Conservation (phyloP, 2,113 vertebrate species). For the Sisor rabdophorus region DNA sequence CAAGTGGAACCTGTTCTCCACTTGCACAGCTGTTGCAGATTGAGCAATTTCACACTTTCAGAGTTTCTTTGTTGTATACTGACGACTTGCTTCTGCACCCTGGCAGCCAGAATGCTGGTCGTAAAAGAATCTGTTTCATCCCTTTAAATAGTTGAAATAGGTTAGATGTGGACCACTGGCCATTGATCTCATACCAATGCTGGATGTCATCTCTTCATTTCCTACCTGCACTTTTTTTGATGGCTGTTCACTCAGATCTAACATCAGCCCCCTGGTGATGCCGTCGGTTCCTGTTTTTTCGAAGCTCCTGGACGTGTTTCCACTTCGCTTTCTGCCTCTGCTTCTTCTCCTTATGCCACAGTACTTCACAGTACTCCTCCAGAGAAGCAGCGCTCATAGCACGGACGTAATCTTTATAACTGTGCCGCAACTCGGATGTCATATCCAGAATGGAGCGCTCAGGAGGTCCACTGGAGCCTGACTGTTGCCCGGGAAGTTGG, state of each 20-base stretch:
- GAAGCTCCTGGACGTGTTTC: conserved; percentile 95
- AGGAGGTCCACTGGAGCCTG: conserved; percentile 61
- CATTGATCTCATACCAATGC: neutral
- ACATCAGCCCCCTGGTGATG: conserved; percentile 69
- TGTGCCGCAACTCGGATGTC: conserved; percentile 75
- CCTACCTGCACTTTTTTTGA: neutral
- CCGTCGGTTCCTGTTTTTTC: conserved; percentile 88
- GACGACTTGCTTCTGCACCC: conserved; percentile 6
- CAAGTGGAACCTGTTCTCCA: neutral
- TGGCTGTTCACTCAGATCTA: conserved; percentile 9
- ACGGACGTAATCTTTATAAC: conserved; percentile 92
- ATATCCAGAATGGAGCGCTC: conserved; percentile 64
- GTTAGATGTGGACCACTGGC: neutral
- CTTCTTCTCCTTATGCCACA: conserved; percentile 87
- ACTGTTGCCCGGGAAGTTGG: conserved; percentile 77
- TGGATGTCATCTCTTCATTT: neutral
- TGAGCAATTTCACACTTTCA: neutral
- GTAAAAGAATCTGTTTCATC: neutral
- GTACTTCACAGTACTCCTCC: conserved; percentile 93
- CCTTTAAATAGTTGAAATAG: conserved; percentile 14
- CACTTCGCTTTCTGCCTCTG: conserved; percentile 80
- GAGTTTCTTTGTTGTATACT: neutral
- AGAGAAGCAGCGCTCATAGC: conserved; percentile 82
- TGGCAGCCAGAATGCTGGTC: neutral
- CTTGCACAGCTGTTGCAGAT: neutral